Evolutionary conservation across 92 coral and sea anemone genomes (phyloP).

Genomic region (Metridium senile): DNA sequence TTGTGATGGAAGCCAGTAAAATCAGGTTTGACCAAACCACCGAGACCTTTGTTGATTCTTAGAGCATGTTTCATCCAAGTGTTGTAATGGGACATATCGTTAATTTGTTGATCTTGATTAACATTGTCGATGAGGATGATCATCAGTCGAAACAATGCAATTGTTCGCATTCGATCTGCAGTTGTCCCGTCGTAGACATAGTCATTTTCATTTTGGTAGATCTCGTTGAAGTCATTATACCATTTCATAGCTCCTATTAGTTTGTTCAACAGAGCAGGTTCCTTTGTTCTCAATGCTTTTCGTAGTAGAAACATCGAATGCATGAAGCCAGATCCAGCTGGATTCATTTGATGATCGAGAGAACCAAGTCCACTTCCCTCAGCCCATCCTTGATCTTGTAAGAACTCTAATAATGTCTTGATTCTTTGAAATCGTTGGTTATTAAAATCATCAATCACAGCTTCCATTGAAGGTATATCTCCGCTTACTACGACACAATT

Average conservation of each 20-base stretch:
- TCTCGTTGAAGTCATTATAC: constrained; percentile 74
- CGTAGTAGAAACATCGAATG: constrained; percentile 54
- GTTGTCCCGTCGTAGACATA: constrained; percentile 73
- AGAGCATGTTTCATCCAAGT: constrained; percentile 71
- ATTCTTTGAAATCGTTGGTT: constrained; percentile 32
- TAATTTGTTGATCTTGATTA: constrained; percentile 37
- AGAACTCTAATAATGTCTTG: constrained; percentile 23
- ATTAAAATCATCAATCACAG: constrained; percentile 31
- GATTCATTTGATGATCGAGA: constrained; percentile 73
- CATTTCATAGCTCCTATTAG: constrained; percentile 57
- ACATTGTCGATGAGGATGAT: constrained; percentile 45
- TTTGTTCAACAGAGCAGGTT: constrained; percentile 9
- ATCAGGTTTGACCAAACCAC: constrained; percentile 80
- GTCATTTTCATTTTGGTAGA: constrained; percentile 44
- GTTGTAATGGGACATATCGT: constrained; percentile 60
- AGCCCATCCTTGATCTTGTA: constrained; percentile 68
- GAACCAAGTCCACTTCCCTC: constrained; percentile 83
- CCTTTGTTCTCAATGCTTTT: constrained; percentile 28
- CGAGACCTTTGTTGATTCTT: constrained; percentile 58
- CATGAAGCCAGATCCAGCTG: constrained; percentile 73
- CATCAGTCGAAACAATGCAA: constrained; percentile 54
- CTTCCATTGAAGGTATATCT: constrained; percentile 5
- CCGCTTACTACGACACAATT: background rate
- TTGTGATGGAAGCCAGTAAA: constrained; percentile 76
- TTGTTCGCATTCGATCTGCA: constrained; percentile 74